phyloP scores from a whole-genome alignment of 2,797 vertebrate species.

The Acanthis flammea region DNA sequence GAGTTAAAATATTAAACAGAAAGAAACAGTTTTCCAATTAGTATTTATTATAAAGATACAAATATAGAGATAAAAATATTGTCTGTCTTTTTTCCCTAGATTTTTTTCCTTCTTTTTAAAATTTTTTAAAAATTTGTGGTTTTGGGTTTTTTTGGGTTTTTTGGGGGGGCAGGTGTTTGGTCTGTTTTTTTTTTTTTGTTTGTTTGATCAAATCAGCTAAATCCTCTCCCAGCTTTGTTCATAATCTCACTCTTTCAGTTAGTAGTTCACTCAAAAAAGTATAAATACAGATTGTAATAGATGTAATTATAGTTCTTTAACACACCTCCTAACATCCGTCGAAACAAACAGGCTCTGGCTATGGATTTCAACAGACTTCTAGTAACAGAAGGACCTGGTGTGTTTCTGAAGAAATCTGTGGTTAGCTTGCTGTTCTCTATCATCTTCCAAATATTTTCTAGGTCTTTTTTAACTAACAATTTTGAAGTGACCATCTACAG shows the following conservation, averaged over 20 bases:
- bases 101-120: neutral
- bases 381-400: neutral
- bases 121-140: neutral
- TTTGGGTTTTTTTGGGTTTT: no score
- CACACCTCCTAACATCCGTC: neutral
- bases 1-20: neutral
- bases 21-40: neutral
- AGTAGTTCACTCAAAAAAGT: neutral
- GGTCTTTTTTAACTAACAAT: neutral
- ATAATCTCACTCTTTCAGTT: neutral
- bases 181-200: neutral
- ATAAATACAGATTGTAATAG: neutral
- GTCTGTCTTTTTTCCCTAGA: rapidly evolving
- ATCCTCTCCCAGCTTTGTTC: neutral
- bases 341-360: neutral
- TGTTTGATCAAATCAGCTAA: neutral
- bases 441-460: neutral
- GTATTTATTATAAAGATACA: neutral
- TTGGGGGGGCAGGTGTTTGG: rapidly evolving
- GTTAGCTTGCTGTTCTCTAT: neutral
- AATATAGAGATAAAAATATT: neutral
- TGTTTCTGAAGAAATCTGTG: neutral
- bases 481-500: neutral
- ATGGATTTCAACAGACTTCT: neutral
- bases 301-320: neutral